Evolutionary conservation across 2,113 vertebrate species (phyloP), one percentile per base, ranked within the genome.

Genomic region (Macaca fascicularis): DNA sequence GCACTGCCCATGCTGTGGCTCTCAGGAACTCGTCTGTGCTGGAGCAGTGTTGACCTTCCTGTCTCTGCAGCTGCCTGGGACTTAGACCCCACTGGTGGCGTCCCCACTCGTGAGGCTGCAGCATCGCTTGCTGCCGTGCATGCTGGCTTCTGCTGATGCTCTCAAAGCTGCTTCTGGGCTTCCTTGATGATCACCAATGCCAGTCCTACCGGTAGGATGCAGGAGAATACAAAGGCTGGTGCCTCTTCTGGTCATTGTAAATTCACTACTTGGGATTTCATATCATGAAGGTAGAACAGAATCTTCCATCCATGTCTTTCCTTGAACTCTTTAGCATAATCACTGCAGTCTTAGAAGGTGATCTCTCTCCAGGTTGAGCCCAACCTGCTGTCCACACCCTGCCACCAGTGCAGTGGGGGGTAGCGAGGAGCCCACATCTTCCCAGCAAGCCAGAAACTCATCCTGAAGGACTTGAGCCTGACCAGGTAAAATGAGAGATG

Each of bases 121-220:
- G 6, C 11, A 10, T 45, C 0, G 0, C 48, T 16, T 11, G 4
- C 11, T 85, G 52, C 32, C 1, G 0, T 64, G 27, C n/a, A 25
- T 35, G 30, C 30, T 79, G 78, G 52, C 45, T 91, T 74, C 70
- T 5, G 19, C 4, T 3, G 10, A 75, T 59, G 38, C 80, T 80
- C 19, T 59, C 10, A 22, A 75, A 45, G 61, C 50, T 64, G 48
- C 48, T 76, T n/a, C 70, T 79, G 78, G 6, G 22, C 12, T 57
- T 76, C 5, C 2, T 13, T 27, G 74, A 32, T 43, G 19, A 20
- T 64, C 25, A 16, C 40, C 9, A 59, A 20, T n/a, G 1, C 35
- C 25, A 27, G 23, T 38, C 20, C 48, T 59, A 48, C 22, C 45
- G 43, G 83, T 74, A 79, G n/a, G 22, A 2, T 45, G 43, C 27